A percentile compares a stretch with the other conserved stretches of the same genome.
These are phyloP conservation scores for Pelagia noctiluca DNA, from an alignment of 30 jellyfish, hydroid and myxozoan species.

Conservation along the genomic window DNA sequence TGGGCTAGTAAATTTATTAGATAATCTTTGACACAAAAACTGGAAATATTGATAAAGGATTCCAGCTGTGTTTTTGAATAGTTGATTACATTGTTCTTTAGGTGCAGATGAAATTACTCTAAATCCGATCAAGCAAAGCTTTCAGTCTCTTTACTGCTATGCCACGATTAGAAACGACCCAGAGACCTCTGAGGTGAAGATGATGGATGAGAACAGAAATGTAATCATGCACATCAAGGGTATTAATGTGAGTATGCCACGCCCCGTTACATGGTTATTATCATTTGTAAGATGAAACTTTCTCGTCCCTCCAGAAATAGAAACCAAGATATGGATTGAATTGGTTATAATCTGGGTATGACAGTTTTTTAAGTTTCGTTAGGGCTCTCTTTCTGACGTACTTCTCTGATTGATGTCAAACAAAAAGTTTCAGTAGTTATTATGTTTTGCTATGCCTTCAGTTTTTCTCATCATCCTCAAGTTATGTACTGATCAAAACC, in stretches of 20 bases:
- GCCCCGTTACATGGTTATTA: neutral
- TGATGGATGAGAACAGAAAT: constrained; percentile 44
- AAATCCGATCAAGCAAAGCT: neutral
- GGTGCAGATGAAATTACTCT: constrained; percentile 28
- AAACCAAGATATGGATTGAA: constrained; percentile 2
- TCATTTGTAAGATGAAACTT: neutral
- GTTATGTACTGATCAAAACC: no score
- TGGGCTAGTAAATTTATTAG: no score
- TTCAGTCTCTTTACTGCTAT: constrained; percentile 19
- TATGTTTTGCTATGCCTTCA: no score
- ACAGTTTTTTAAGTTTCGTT: no score
- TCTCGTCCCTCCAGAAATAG: neutral
- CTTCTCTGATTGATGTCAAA: no score
- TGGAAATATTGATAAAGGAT: no score
- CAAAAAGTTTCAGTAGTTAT: no score
- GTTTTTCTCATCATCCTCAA: no score
- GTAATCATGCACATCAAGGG: constrained; percentile 15
- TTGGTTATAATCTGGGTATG: neutral
- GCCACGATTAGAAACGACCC: constrained; percentile 2
- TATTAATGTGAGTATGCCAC: constrained; percentile 27
- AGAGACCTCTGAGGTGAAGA: neutral
- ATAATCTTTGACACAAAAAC: no score
- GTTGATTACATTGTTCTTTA: neutral
- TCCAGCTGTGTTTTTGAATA: neutral
- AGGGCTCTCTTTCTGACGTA: no score